These are phyloP conservation scores for Trichomalopsis sarcophagae DNA, from an alignment of 1,140 invertebrate species.

Conservation along the genomic window DNA sequence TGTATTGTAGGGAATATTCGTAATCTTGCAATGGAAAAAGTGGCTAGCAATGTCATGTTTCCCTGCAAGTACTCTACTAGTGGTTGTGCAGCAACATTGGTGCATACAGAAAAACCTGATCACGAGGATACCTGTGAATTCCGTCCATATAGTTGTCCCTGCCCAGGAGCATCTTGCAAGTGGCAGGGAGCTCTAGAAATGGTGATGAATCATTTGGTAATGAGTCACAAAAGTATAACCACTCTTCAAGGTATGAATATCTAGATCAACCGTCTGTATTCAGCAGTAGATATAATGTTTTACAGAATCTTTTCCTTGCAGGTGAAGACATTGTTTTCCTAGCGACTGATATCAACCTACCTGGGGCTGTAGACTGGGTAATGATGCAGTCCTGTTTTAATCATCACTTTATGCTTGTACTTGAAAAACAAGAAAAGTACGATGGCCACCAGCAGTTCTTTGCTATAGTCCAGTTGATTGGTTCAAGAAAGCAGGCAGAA, in stretches of 20 bases:
- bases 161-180: slow-evolving; percentile 98
- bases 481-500: slow-evolving; percentile 98
- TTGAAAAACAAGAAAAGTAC: slow-evolving; percentile 99
- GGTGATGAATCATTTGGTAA: slow-evolving; percentile 98
- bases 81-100: slow-evolving; percentile 93
- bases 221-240: slow-evolving; percentile 99
- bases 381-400: slow-evolving; percentile 99
- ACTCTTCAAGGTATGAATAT: slow-evolving; percentile 85
- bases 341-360: slow-evolving; percentile 99
- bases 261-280: not conserved
- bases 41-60: slow-evolving; percentile 98
- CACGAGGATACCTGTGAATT: slow-evolving; percentile 99
- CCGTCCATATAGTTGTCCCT: slow-evolving; percentile 97
- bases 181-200: slow-evolving; percentile 97
- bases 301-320: slow-evolving; percentile 56
- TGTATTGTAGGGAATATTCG: slow-evolving; percentile 89
- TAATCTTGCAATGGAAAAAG: slow-evolving; percentile 99
- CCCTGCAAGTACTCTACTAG: slow-evolving; percentile 99
- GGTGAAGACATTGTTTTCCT: slow-evolving; percentile 99
- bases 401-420: slow-evolving; percentile 98
- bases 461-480: slow-evolving; percentile 99
- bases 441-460: slow-evolving; percentile 99
- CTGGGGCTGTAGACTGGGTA: slow-evolving; percentile 99
- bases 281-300: slow-evolving; percentile 16
- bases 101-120: slow-evolving; percentile 97